Conservation (phyloP, 53 echinoderm and acorn worm genomes). For the Temnopleurus reevesii region DNA sequence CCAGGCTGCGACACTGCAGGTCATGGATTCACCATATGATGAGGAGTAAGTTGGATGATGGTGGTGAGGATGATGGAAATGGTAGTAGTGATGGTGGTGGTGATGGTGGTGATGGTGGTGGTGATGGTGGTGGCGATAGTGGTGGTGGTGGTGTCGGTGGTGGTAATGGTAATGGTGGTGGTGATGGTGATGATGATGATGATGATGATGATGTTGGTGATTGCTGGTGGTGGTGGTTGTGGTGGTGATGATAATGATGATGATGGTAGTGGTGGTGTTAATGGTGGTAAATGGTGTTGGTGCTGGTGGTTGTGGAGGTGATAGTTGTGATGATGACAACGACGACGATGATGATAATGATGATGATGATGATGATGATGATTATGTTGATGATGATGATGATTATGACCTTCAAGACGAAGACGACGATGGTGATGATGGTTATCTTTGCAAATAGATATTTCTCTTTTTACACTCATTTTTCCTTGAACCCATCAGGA, state of each 20-base stretch:
- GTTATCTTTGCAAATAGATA: not conserved
- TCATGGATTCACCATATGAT: conserved; percentile 86
- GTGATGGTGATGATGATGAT: not conserved
- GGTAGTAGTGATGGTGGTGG: conserved; percentile 6
- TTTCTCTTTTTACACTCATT: too few species aligned
- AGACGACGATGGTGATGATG: not conserved
- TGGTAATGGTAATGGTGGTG: not conserved
- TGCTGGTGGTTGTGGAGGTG: not conserved
- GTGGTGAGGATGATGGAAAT: conserved; percentile 7
- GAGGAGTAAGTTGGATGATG: conserved; percentile 80
- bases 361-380: too few species aligned
- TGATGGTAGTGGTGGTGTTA: too few species aligned
- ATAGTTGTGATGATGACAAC: too few species aligned
- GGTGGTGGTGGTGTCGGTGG: not conserved
- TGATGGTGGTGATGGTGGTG: not conserved
- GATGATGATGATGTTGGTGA: not conserved
- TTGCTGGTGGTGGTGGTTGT: too few species aligned
- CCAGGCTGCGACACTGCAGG: conserved; percentile 85
- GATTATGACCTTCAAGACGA: not conserved
- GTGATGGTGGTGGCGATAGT: not conserved
- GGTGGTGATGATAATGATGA: too few species aligned
- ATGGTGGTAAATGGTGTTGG: too few species aligned
- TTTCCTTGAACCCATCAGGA: conserved; percentile 23
- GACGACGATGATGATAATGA: not conserved
- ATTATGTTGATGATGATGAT: too few species aligned